Conservation (phyloP, 2,888 invertebrate species). For the Ryuthela nishihirai region DNA sequence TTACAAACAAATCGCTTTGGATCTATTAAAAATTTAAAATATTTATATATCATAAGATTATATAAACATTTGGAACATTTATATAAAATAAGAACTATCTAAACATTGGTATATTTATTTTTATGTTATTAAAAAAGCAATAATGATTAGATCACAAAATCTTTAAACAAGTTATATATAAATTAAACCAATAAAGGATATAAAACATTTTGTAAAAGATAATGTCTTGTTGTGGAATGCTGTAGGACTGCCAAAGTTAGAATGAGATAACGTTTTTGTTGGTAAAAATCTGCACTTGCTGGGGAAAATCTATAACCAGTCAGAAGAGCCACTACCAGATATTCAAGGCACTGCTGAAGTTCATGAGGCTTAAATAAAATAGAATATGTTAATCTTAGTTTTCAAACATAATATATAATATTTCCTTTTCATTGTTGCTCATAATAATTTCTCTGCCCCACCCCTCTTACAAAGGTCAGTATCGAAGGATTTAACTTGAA, state of each 20-base stretch:
- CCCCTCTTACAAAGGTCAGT: too few species aligned
- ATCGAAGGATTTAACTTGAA: too few species aligned
- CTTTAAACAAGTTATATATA: slow-evolving; percentile 4
- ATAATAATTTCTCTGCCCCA: too few species aligned
- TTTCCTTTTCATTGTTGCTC: too few species aligned
- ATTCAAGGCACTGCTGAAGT: slow-evolving; percentile 61
- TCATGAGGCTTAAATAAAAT: slow-evolving; percentile 51
- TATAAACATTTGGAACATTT: neutral
- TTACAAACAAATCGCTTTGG: slow-evolving; percentile 11
- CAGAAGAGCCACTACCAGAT: slow-evolving; percentile 60
- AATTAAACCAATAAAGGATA: slow-evolving; percentile 51
- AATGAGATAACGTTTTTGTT: slow-evolving; percentile 60
- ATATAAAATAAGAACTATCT: too few species aligned
- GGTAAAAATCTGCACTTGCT: slow-evolving; percentile 49
- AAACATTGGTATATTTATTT: too few species aligned
- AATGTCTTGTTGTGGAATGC: slow-evolving; percentile 61
- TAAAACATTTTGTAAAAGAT: slow-evolving; percentile 62
- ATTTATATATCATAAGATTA: neutral
- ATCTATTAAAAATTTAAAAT: slow-evolving; percentile 3
- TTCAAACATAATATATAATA: too few species aligned
- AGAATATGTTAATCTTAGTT: neutral
- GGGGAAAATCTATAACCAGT: slow-evolving; percentile 61
- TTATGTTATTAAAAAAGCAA: too few species aligned
- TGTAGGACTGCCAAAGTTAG: slow-evolving; percentile 61
- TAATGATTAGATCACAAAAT: too few species aligned